A percentile compares a stretch with the other conserved stretches of the same genome.
Conservation (phyloP, 1,140 invertebrate species). For the Trichonephila clavata region DNA sequence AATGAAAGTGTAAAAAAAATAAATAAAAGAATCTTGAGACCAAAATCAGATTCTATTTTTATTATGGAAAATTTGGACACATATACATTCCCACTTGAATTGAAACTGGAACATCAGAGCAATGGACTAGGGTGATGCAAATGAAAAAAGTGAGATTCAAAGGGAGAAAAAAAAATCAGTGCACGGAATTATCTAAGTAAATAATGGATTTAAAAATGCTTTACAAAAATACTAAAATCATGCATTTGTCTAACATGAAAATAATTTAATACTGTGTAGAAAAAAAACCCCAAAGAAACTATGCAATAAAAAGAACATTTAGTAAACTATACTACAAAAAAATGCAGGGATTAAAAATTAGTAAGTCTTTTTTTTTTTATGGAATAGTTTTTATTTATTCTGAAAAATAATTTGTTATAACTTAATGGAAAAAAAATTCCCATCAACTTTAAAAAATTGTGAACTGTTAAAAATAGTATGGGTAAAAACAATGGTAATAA, state of each 20-base stretch:
- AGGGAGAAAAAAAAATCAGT: conserved; percentile 57
- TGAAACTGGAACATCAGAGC: conserved; percentile 51
- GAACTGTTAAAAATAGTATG: background rate
- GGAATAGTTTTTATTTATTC: background rate
- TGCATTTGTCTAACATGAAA: conserved; percentile 46
- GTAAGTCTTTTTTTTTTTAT: background rate
- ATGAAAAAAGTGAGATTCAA: conserved; percentile 73
- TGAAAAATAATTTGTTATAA: conserved; percentile 1
- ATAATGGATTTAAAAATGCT: conserved; percentile 34
- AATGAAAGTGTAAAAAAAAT: background rate
- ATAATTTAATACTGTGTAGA: conserved; percentile 40
- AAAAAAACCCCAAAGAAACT: background rate
- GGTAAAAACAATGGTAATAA: conserved; percentile 27
- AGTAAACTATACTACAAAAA: background rate
- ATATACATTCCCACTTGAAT: conserved; percentile 67
- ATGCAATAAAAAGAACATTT: conserved; percentile 38
- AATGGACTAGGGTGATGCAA: conserved; percentile 65
- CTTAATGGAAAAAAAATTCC: background rate
- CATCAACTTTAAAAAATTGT: background rate
- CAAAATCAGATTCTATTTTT: conserved; percentile 68
- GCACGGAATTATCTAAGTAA: conserved; percentile 41
- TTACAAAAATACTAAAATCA: conserved; percentile 59
- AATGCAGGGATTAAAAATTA: conserved; percentile 1
- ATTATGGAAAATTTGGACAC: conserved; percentile 77
- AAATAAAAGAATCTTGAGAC: background rate